Evolutionary conservation across 2,888 invertebrate species (phyloP), one percentile per base, ranked within the genome.

Genomic region (Pachymerium ferrugineum): DNA sequence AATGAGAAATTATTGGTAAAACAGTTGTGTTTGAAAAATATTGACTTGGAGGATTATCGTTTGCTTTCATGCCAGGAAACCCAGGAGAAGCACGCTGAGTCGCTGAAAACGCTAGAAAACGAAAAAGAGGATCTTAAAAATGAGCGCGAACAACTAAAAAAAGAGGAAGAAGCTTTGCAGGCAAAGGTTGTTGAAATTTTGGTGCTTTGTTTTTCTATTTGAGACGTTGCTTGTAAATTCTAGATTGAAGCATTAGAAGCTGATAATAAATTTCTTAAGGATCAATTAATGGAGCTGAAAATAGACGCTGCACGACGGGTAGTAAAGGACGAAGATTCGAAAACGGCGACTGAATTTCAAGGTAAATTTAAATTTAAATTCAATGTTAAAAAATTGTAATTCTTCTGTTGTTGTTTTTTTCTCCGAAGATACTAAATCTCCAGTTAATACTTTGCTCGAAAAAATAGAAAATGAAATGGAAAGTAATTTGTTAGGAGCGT

Each of bases 51-150:
- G 38, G 10, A 35, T 35, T 54, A 54, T 12, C 8, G 19, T n/a
- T 10, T 54, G 16, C 8, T 54, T 12, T 54, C 22, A 69, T 75
- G 76, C 5, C 79, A 83, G 83, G 83, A 84, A 78, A 81, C 83
- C 33, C 84, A 85, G 77, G 81, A 83, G 67, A 83, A 83, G 76
- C 82, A 84, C 77, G 81, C 85, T 81, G 86, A 86, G 77, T 82
- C 86, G 73, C 80, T 84, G 33, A 84, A 85, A 76, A 85, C 84
- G 77, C 80, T 88, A 75, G 85, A 85, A 75, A 85, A 85, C 74
- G 85, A 86, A 80, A 84, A 86, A 76, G 84, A 84, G 76, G 84
- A 85, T 67, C 81, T 84, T 77, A 83, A 83, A 75, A 84, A 85
- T 77, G 84, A 86, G 78, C 80, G 86, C 74, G 83, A 83, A 75